A percentile compares a stretch with the other conserved stretches of the same genome.
Conservation (phyloP, 2,797 vertebrate species). For the Premnoplex brunnescens region DNA sequence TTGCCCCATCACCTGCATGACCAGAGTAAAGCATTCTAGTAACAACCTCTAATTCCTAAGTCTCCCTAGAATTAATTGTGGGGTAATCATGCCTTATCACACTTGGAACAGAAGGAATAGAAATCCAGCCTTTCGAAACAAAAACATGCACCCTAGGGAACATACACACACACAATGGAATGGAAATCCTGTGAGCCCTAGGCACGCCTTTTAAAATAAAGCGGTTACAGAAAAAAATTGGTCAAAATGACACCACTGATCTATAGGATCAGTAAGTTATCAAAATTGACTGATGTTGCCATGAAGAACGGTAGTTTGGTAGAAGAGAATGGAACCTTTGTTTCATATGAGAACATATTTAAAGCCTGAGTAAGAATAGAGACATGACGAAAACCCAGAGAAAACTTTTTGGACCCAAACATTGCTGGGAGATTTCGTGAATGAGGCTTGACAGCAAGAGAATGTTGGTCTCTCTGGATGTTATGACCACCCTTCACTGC, state of each 20-base stretch:
- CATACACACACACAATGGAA: not conserved
- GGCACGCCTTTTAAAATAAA: not conserved
- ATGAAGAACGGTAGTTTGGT: not conserved
- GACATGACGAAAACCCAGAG: not conserved
- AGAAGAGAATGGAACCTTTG: not conserved
- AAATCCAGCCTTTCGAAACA: not conserved
- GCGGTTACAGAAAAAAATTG: not conserved
- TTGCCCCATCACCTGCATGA: not conserved
- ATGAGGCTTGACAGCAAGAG: not conserved
- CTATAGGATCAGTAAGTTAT: not conserved
- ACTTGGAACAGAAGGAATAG: not conserved
- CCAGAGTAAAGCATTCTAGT: not conserved
- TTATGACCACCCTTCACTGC: not conserved
- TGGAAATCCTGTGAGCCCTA: not conserved
- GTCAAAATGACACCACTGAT: not conserved
- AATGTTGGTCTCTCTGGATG: not conserved
- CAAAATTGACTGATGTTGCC: not conserved
- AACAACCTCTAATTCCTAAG: not conserved
- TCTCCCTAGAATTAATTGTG: not conserved
- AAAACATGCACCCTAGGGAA: not conserved
- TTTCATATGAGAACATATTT: not conserved
- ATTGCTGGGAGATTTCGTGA: not conserved
- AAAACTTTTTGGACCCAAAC: not conserved
- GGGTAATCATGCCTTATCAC: not conserved
- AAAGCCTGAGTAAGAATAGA: not conserved